Base-by-base conservation (phyloP, 2,797 vertebrate species). In the Acestrorhynchus altus region DNA sequence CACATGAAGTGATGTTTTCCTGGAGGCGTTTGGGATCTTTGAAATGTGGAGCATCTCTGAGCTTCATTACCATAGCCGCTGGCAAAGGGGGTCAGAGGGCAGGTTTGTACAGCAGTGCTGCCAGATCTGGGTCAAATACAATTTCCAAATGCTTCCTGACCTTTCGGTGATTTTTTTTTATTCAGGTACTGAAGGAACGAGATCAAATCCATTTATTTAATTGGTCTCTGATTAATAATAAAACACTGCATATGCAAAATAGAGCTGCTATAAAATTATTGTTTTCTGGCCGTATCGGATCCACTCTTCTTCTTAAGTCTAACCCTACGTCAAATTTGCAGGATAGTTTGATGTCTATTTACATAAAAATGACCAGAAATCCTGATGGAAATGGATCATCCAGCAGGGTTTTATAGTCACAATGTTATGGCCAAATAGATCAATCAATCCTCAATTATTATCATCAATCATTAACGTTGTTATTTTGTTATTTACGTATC, bases 51-150 rank as follows among this genome's bases (percentile, higher is more conserved):
- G 51, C 24, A n/a, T 67, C 39, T 46, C 40, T 13, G 11, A 31
- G 49, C 6, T 40, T 20, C 35, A 63, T 63, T 63, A 63, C 10
- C 60, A 63, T 63, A n/a, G 35, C 60, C 20, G 35, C n/a, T 63
- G n/a, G 35, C 35, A 10, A 63, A 35, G 35, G n/a, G 40, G 60
- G 60, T 63, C 60, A 63, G 10, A 16, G 60, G 60, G 26, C 57
- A 63, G n/a, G 7, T 20, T 63, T 40, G 20, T 40, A 22, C 31
- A n/a, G 60, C 11, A 8, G 6, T 13, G 11, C 35, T 39, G 60
- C 18, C 31, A 63, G 60, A 63, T 42, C 60, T 63, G 31, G 10
- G 60, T 39, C 60, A 63, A 63, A 63, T 31, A 31, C 57, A 60
- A 7, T 16, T 60, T 60, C 18, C 57, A 60, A 8, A 60, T 60